Evolutionary conservation across 2,888 invertebrate genomes (phyloP).

Genomic region (Anthophora plumipes): DNA sequence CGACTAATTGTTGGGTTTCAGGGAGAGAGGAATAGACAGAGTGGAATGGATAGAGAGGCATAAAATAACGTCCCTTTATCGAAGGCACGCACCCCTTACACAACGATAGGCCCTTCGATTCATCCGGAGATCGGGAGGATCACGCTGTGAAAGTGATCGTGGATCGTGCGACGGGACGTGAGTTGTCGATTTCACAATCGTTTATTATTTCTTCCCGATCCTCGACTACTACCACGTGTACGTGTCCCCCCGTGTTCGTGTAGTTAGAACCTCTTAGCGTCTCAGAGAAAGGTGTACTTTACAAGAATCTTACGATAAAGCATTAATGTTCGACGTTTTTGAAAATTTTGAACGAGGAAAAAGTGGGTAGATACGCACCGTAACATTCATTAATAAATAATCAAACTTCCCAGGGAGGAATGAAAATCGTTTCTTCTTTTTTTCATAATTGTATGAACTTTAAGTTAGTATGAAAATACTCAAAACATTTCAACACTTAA

Average conservation of each 20-base stretch:
- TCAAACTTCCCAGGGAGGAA: too few relatives aligned
- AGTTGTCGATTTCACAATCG: constrained; percentile 79
- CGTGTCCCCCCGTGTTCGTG: constrained; percentile 10
- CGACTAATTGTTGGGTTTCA: constrained; percentile 81
- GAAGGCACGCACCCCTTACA: constrained; percentile 72
- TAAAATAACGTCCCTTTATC: constrained; percentile 77
- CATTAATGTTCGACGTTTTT: neutral
- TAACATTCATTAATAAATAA: too few relatives aligned
- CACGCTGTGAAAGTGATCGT: constrained; percentile 74
- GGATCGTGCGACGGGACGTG: constrained; percentile 74
- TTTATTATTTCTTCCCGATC: constrained; percentile 74
- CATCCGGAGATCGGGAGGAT: constrained; percentile 68
- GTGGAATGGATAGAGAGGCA: constrained; percentile 75
- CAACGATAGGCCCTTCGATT: constrained; percentile 69
- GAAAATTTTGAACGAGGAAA: neutral
- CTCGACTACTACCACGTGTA: constrained; percentile 28
- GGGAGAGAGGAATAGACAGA: constrained; percentile 67
- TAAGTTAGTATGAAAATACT: too few relatives aligned
- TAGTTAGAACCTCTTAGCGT: neutral
- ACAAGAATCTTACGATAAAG: neutral
- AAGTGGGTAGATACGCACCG: neutral
- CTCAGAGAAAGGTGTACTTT: neutral
- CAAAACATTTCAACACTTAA: too few relatives aligned
- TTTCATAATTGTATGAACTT: too few relatives aligned
- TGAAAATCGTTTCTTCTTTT: too few relatives aligned